Conservation (phyloP, 35 echinoderm and acorn worm species). For the Holothuria glaberrima region DNA sequence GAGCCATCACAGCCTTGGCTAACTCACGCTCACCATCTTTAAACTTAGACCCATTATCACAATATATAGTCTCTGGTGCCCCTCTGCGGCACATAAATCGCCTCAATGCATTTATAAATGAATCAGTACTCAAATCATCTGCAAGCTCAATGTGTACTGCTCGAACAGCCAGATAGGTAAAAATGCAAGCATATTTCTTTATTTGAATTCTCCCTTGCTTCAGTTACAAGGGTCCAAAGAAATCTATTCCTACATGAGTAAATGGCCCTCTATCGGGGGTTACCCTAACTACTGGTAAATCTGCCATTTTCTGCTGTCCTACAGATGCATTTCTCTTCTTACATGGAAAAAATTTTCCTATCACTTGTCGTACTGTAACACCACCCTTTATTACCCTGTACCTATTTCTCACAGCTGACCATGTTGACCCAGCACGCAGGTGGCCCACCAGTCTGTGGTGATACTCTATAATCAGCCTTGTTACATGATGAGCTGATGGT, state of each 20-base stretch:
- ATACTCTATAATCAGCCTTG: constrained; percentile 30
- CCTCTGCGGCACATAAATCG: constrained; percentile 66
- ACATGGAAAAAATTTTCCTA: constrained; percentile 61
- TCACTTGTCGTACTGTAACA: constrained; percentile 41
- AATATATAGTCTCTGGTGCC: constrained; percentile 42
- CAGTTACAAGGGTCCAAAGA: constrained; percentile 71
- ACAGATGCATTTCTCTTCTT: constrained; percentile 55
- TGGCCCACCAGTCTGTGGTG: constrained; percentile 50
- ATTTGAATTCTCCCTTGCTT: constrained; percentile 57
- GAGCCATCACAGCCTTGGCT: neutral
- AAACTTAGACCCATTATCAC: constrained; percentile 74
- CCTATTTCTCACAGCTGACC: constrained; percentile 47
- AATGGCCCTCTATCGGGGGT: constrained; percentile 69
- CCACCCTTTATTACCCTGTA: constrained; percentile 64
- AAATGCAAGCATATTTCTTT: constrained; percentile 75
- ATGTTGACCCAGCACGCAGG: constrained; percentile 50
- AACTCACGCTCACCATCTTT: constrained; percentile 52
- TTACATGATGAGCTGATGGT: constrained; percentile 50
- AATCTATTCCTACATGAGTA: constrained; percentile 55
- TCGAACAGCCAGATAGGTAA: constrained; percentile 54
- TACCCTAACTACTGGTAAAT: constrained; percentile 63
- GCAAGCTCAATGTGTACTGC: constrained; percentile 70
- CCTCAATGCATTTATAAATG: constrained; percentile 62
- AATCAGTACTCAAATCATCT: constrained; percentile 58
- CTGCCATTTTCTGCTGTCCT: constrained; percentile 66